Base-by-base conservation (phyloP, 2,797 vertebrate species). In the Brachyalestes nurse region DNA sequence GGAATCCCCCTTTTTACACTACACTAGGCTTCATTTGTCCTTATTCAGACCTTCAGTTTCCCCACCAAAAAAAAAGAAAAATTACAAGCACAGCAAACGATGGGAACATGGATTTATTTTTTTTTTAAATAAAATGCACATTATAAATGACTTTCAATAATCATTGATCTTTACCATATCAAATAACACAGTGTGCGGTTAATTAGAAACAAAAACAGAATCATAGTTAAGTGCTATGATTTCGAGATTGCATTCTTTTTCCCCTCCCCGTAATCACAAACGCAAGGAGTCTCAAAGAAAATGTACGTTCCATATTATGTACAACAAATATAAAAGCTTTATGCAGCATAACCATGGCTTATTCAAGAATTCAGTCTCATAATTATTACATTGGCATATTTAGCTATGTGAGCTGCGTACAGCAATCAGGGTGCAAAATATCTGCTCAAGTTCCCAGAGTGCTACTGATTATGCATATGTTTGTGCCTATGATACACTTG, bases 121-220 rank as follows among this genome's bases (percentile, higher is more conserved):
- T 91, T 92, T 87, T 92, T 92, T 92, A 67, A 73, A 85, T 89
- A 84, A 89, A 91, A 91, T 82, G 86, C 75, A 86, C 87, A 88
- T 70, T 83, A 80, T 84, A 87, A 82, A 89, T 84, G 72, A 72
- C 73, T 34, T 34, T 78, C 38, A 77, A 60, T 60, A 83, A 77
- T 66, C n/a, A 28, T 45, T 79, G 38, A 57, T 70, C 67, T 78
- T 75, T 55, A 71, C 42, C 55, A 69, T 58, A 72, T 82, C 28
- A 82, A 86, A 83, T 87, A 74, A 88, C 85, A 82, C 85, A 81
- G 82, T 83, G 69, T 86, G 66, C 71, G 77, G 77, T 83, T 45
- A 85, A 81, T 80, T 72, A 61, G 45, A 28, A 28, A 28, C 1
- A 28, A 28, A 69, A 82, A 82, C 23, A 19, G 38, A 66, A 62